Evolutionary conservation across 2,797 vertebrate genomes (phyloP), one percentile per base, ranked within the genome.

Genomic region (Anguilla anguilla): DNA sequence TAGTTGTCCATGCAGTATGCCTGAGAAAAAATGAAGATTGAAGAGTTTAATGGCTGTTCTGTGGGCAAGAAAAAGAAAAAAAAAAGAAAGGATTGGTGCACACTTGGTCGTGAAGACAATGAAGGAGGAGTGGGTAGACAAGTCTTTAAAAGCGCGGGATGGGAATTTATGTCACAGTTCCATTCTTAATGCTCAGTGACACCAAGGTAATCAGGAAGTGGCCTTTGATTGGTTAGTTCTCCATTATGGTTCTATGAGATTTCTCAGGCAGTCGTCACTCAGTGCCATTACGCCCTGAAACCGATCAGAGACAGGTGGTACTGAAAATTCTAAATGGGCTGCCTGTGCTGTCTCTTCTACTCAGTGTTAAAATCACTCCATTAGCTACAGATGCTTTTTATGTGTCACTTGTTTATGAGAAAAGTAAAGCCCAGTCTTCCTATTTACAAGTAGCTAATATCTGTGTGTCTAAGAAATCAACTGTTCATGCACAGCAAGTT

Each of bases 201-300:
- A 84, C 51, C 55, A n/a, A 84, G 83, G 83, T 84, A 84, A 84
- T 84, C 25, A 59, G 28, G 51, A 84, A 31, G 6, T 57, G 6
- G 83, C 59, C 83, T 55, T 28, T 84, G 83, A 84, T 55, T 35
- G 55, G 51, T 6, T 57, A 35, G 51, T 31, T 35, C 59, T 53
- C 83, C 25, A 28, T 84, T 59, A 53, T 35, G n/a, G 22, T 59
- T 57, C 83, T 35, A 57, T 84, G n/a, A 84, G 53, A 53, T 57
- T 84, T 84, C 35, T n/a, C 28, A 59, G 83, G 53, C 83, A 84
- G 59, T 59, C 59, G 31, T 53, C 83, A 84, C 53, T 57, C 83
- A 84, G 28, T 59, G 57, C 51, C 83, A 84, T 84, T 55, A 57
- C 5, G 25, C 28, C 83, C 83, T 84, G 83, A 57, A 57, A 59